These are phyloP conservation scores for Actinia tenebrosa DNA, from an alignment of 64 coral and sea anemone genomes.

Conservation along the genomic window DNA sequence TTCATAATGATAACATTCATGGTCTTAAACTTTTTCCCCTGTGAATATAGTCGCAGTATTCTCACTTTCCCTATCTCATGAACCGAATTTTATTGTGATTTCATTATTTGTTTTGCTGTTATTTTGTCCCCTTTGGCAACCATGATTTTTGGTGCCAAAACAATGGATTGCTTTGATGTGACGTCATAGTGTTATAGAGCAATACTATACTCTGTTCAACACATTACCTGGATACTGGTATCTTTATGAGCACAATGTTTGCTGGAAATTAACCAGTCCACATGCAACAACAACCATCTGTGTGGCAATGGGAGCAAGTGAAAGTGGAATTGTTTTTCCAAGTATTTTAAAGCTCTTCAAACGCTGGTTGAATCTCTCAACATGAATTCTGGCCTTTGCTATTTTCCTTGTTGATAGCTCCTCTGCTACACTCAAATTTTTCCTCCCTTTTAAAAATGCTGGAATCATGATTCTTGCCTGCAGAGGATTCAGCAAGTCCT, in stretches of 20 bases:
- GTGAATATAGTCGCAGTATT: too few relatives aligned
- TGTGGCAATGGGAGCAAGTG: slow-evolving; percentile 28
- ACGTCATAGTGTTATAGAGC: too few relatives aligned
- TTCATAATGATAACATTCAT: too few relatives aligned
- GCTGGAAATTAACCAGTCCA: slow-evolving; percentile 42
- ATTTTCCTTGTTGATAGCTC: slow-evolving; percentile 40
- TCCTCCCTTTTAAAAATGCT: slow-evolving; percentile 47
- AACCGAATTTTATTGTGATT: too few relatives aligned
- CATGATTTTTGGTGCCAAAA: too few relatives aligned
- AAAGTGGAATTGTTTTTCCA: slow-evolving; percentile 36
- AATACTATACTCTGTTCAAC: too few relatives aligned
- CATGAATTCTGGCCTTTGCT: slow-evolving; percentile 52
- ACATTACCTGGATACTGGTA: too few relatives aligned
- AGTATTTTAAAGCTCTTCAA: slow-evolving; percentile 42
- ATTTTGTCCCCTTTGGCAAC: too few relatives aligned
- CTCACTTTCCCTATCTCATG: too few relatives aligned
- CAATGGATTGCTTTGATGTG: too few relatives aligned
- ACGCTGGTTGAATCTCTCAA: slow-evolving; percentile 44
- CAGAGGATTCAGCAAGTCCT: slow-evolving; percentile 47
- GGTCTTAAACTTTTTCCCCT: too few relatives aligned
- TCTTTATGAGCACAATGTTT: not conserved
- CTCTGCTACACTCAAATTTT: slow-evolving; percentile 23
- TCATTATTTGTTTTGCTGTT: too few relatives aligned
- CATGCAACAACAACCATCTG: slow-evolving; percentile 50
- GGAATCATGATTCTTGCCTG: slow-evolving; percentile 49